phyloP scores from a whole-genome alignment of 2,888 invertebrate genomes.

The Exocentrus adspersus region DNA sequence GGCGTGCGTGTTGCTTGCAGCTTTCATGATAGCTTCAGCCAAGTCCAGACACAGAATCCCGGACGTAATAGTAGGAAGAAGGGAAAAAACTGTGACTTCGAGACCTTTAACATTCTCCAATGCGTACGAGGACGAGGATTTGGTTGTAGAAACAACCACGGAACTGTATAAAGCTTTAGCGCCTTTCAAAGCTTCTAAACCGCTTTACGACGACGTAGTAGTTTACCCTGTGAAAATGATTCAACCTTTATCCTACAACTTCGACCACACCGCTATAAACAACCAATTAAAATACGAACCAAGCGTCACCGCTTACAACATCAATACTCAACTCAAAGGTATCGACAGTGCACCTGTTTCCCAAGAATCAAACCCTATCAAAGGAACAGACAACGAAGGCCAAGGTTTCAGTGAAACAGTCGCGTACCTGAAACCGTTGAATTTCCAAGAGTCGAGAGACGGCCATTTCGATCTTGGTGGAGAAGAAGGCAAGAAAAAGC shows the following conservation, averaged over 20 bases:
- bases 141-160: not conserved
- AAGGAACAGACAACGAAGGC: not conserved
- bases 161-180: not conserved
- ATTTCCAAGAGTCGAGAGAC: not conserved
- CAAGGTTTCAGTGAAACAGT: conserved; percentile 5
- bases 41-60: not conserved
- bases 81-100: conserved; percentile 19
- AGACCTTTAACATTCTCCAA: conserved; percentile 24
- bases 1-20: not conserved
- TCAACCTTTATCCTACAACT: not conserved
- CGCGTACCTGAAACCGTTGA: not conserved
- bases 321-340: not conserved
- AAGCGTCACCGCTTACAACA: not conserved
- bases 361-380: not conserved
- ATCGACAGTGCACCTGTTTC: not conserved
- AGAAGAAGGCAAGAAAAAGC: conserved; percentile 4
- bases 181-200: conserved; percentile 33
- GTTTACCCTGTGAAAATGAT: not conserved
- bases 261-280: conserved; percentile 4
- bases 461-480: not conserved
- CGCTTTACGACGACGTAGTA: conserved; percentile 17
- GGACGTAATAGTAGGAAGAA: not conserved
- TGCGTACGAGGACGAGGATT: not conserved
- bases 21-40: not conserved
- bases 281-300: conserved; percentile 4